Percentiles rank a stretch among this genome's conserved stretches.
phyloP scores from a whole-genome alignment of 2,888 invertebrate species.

The Melanchra persicariae region DNA sequence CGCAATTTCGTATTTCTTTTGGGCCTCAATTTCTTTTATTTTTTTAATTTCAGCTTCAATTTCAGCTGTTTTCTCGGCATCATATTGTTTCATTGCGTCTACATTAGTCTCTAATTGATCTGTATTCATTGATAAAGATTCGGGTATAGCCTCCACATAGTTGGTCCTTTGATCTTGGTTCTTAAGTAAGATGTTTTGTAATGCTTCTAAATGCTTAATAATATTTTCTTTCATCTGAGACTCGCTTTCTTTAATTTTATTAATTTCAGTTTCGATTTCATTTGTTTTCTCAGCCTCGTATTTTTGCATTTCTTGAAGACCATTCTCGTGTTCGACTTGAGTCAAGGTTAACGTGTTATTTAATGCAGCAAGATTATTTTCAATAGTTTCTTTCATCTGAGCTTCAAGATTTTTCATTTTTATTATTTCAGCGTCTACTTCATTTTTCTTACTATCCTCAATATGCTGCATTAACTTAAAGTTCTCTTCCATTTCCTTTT shows the following conservation, averaged over 20 bases:
- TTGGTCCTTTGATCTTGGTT: slow-evolving; percentile 11
- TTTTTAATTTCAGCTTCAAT: slow-evolving; percentile 17
- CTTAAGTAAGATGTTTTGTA: slow-evolving; percentile 29
- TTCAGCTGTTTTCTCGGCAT: slow-evolving; percentile 18
- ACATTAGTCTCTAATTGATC: slow-evolving; percentile 25
- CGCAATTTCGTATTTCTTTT: slow-evolving; percentile 34
- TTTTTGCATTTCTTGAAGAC: slow-evolving; percentile 30
- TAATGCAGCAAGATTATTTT: slow-evolving; percentile 29
- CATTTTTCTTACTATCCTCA: slow-evolving; percentile 31
- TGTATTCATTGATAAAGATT: slow-evolving; percentile 26
- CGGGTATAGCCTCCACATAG: slow-evolving; percentile 18
- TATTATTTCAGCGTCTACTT: slow-evolving; percentile 24
- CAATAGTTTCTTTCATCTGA: slow-evolving; percentile 22
- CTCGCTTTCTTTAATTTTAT: slow-evolving; percentile 19
- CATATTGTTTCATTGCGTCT: slow-evolving; percentile 38
- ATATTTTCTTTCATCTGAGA: slow-evolving; percentile 25
- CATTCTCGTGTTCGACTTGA: slow-evolving; percentile 28
- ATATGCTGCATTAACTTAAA: slow-evolving; percentile 30
- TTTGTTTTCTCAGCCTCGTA: slow-evolving; percentile 33
- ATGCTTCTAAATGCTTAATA: slow-evolving; percentile 28
- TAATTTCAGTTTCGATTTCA: slow-evolving; percentile 38
- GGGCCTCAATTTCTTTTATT: slow-evolving; percentile 21
- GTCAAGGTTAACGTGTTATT: slow-evolving; percentile 10
- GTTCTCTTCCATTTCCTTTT: slow-evolving; percentile 37
- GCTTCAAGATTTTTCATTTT: slow-evolving; percentile 34